Conservation (phyloP, 1,140 invertebrate species). For the Drosophila bocqueti region DNA sequence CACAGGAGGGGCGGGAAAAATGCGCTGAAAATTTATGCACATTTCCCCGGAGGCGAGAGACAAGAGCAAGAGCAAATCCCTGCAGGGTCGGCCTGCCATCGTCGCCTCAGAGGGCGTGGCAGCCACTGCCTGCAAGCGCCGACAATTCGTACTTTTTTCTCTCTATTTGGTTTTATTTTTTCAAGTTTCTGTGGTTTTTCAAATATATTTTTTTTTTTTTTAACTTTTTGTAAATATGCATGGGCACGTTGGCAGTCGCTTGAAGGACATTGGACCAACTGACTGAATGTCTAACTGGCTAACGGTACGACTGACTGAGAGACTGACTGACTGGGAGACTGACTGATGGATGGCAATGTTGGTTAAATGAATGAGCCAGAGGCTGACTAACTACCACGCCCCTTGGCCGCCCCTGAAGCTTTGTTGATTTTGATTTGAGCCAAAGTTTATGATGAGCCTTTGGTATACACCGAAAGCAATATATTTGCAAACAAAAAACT, state of each 20-base stretch:
- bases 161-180: constrained; percentile 10
- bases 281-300: constrained; percentile 37
- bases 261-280: constrained; percentile 62
- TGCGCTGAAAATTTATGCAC: constrained; percentile 48
- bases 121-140: constrained; percentile 24
- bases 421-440: constrained; percentile 66
- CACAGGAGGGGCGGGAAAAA: constrained; percentile 1
- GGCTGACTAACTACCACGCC: constrained; percentile 36
- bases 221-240: constrained; percentile 69
- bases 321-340: not conserved
- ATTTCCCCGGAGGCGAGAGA: constrained; percentile 29
- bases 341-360: constrained; percentile 25
- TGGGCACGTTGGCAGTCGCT: constrained; percentile 63
- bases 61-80: constrained; percentile 44
- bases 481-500: too few species aligned
- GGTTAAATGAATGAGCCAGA: constrained; percentile 40
- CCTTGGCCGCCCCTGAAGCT: constrained; percentile 15
- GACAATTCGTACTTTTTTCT: constrained; percentile 11
- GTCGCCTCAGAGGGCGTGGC: constrained; percentile 32
- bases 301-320: constrained; percentile 2
- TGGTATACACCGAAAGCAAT: constrained; percentile 8
- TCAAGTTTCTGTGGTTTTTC: constrained; percentile 6
- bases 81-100: constrained; percentile 28
- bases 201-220: constrained; percentile 2
- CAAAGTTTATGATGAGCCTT: constrained; percentile 31